Conservation (phyloP, 1,140 invertebrate genomes). For the Drosophila teissieri region DNA sequence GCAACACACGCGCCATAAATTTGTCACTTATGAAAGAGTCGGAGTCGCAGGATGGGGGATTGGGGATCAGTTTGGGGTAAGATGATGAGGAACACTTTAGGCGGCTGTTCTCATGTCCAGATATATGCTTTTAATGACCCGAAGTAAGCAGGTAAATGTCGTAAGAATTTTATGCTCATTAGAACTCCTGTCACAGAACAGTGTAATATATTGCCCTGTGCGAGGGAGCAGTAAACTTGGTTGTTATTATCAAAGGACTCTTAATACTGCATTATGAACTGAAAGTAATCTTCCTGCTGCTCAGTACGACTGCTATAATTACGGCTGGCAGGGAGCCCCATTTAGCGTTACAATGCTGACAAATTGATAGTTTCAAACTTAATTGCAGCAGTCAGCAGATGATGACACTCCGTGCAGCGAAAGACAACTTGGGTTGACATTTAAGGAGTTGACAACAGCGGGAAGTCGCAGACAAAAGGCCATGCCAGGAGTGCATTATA, state of each 20-base stretch:
- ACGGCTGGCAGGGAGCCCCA: background rate
- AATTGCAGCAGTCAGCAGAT: slow-evolving; percentile 21
- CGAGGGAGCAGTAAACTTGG: background rate
- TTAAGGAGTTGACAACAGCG: slow-evolving; percentile 61
- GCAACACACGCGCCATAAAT: slow-evolving; percentile 81
- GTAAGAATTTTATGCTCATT: slow-evolving; percentile 14
- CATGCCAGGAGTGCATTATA: slow-evolving; percentile 27
- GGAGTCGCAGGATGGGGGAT: background rate
- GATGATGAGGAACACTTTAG: slow-evolving; percentile 29
- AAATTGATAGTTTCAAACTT: slow-evolving; percentile 41
- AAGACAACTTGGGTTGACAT: slow-evolving; percentile 49
- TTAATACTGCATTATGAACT: too few species aligned
- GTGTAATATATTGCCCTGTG: background rate
- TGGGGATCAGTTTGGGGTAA: slow-evolving; percentile 1
- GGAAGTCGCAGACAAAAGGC: slow-evolving; percentile 61
- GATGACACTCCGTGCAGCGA: slow-evolving; percentile 32
- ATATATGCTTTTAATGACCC: slow-evolving; percentile 19
- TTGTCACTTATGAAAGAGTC: slow-evolving; percentile 68
- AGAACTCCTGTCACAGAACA: background rate
- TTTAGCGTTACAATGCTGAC: slow-evolving; percentile 24
- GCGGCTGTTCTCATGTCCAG: slow-evolving; percentile 16
- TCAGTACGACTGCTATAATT: background rate
- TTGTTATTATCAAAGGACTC: too few species aligned
- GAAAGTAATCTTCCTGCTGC: too few species aligned
- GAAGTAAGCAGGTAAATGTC: slow-evolving; percentile 22